Conservation (phyloP, 2,797 vertebrate species). For the Leptatherina wallacei region DNA sequence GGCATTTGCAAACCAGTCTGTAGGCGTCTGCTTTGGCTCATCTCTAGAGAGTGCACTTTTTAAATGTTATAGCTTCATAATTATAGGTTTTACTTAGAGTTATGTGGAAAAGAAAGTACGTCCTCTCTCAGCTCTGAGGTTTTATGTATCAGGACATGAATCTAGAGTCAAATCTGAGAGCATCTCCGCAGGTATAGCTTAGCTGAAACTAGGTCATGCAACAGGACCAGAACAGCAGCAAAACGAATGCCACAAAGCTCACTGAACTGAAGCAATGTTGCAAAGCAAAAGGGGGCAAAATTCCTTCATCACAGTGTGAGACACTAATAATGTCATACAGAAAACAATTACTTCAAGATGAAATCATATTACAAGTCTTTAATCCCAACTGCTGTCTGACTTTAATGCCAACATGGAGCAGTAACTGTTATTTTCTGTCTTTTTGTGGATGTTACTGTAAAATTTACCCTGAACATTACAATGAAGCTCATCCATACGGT, state of each 20-base stretch:
- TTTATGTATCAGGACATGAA: neutral
- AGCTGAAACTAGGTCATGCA: neutral
- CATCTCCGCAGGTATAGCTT: neutral
- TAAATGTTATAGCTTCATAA: neutral
- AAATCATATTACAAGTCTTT: neutral
- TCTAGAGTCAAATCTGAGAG: neutral
- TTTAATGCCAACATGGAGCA: neutral
- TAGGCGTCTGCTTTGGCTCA: conserved; percentile 34
- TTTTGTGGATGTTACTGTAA: neutral
- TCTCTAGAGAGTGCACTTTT: conserved; percentile 35
- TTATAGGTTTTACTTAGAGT: neutral
- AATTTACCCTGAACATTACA: neutral
- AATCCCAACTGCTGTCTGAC: neutral
- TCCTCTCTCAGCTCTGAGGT: neutral
- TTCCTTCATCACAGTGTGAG: neutral
- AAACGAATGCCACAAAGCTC: neutral
- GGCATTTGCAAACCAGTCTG: conserved; percentile 36
- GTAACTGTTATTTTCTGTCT: neutral
- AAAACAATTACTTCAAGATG: no score
- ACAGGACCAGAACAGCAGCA: neutral
- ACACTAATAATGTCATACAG: no score
- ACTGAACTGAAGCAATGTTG: neutral
- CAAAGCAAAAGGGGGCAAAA: neutral
- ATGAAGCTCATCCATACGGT: neutral
- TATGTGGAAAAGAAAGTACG: neutral